Conservation (phyloP, 1,140 invertebrate genomes). For the Eupeodes corollae region DNA sequence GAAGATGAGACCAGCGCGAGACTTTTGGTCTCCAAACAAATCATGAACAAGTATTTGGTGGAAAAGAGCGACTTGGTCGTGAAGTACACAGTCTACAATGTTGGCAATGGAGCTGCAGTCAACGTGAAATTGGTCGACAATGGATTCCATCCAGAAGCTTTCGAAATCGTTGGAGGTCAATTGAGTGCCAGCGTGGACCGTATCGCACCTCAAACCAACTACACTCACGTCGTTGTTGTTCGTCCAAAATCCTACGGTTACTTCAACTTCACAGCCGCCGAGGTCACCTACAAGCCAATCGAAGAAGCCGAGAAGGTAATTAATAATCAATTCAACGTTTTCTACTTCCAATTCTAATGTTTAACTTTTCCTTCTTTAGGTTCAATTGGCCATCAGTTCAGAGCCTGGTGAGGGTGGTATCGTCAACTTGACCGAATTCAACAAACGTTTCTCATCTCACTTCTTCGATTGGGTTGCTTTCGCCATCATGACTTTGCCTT, state of each 20-base stretch:
- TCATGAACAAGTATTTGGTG: slow-evolving; percentile 97
- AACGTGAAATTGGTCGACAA: slow-evolving; percentile 80
- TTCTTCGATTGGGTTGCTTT: slow-evolving; percentile 95
- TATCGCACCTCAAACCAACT: slow-evolving; percentile 84
- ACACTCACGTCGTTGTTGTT: slow-evolving; percentile 87
- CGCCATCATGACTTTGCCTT: slow-evolving; percentile 90
- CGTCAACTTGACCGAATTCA: slow-evolving; percentile 89
- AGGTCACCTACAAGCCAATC: slow-evolving; percentile 75
- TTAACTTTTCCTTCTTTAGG: slow-evolving; percentile 36
- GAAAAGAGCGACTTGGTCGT: slow-evolving; percentile 95
- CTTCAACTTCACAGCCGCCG: slow-evolving; percentile 94
- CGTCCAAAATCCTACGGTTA: slow-evolving; percentile 82
- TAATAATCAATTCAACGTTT: slow-evolving; percentile 1
- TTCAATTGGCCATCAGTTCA: slow-evolving; percentile 80
- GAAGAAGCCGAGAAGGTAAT: slow-evolving; percentile 61
- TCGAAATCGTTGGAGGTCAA: slow-evolving; percentile 76
- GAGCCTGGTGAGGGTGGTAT: slow-evolving; percentile 95
- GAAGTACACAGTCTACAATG: slow-evolving; percentile 78
- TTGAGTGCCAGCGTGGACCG: slow-evolving; percentile 72
- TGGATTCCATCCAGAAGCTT: slow-evolving; percentile 80
- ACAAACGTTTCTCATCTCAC: slow-evolving; percentile 96
- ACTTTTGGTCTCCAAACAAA: slow-evolving; percentile 72
- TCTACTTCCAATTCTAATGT: slow-evolving; percentile 1
- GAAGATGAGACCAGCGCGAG: slow-evolving; percentile 61
- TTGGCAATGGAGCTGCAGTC: slow-evolving; percentile 75